Evolutionary conservation across 2,888 invertebrate species (phyloP).

Genomic region (Tetrapedia diversipes): DNA sequence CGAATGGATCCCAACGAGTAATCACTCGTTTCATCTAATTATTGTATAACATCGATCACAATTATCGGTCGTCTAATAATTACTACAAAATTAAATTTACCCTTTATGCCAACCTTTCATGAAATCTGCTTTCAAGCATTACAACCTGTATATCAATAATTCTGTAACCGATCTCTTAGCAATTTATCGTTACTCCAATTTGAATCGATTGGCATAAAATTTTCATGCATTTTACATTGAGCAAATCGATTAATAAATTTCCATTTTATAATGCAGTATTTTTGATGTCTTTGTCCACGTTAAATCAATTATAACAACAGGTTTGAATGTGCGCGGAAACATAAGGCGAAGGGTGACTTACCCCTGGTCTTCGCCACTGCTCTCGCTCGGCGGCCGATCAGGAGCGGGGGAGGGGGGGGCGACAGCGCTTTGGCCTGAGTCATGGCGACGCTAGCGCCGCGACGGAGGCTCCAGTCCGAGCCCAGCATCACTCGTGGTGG

Average conservation of each 20-base stretch:
- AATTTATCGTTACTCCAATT: too few relatives aligned
- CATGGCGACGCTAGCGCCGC: constrained; percentile 80
- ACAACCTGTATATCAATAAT: background rate
- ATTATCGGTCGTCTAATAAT: background rate
- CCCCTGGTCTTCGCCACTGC: constrained; percentile 42
- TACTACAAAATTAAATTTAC: background rate
- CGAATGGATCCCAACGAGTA: background rate
- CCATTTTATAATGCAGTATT: too few relatives aligned
- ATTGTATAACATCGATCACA: background rate
- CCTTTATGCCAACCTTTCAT: background rate
- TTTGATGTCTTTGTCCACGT: too few relatives aligned
- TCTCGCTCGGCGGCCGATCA: constrained; percentile 43
- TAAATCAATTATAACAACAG: too few relatives aligned
- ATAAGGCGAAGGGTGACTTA: constrained; percentile 35
- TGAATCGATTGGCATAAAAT: too few relatives aligned
- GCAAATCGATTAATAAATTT: too few relatives aligned
- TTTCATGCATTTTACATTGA: too few relatives aligned
- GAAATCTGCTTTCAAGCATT: background rate
- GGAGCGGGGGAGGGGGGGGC: constrained; percentile 60
- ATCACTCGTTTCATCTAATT: background rate
- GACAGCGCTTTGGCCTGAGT: constrained; percentile 71
- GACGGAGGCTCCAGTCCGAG: constrained; percentile 78
- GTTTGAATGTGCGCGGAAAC: too few relatives aligned
- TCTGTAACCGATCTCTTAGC: background rate
- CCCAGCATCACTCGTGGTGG: constrained; percentile 80